Conservation (phyloP, 1,140 invertebrate species). For the Pantala flavescens region DNA sequence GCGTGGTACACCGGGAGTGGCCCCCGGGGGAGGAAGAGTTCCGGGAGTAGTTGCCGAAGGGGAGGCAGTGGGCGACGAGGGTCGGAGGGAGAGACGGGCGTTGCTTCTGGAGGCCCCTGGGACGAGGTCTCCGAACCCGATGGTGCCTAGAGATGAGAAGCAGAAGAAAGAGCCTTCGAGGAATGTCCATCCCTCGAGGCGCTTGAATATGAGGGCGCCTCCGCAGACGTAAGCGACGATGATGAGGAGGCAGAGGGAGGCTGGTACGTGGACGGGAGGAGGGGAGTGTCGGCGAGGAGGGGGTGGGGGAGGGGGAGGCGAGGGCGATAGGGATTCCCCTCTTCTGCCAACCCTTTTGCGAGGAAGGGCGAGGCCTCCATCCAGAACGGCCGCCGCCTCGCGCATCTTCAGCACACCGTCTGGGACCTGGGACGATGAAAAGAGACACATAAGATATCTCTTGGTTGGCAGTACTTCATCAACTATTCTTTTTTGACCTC, state of each 20-base stretch:
- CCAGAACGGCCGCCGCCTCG: not conserved
- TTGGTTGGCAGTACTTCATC: too few species aligned
- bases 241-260: slow-evolving; percentile 78
- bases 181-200: slow-evolving; percentile 79
- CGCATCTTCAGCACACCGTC: not conserved
- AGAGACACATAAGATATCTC: too few species aligned
- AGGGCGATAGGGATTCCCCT: slow-evolving; percentile 33
- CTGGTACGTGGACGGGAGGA: slow-evolving; percentile 58
- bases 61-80: slow-evolving; percentile 13
- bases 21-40: slow-evolving; percentile 42
- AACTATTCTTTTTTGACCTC: too few species aligned
- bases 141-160: slow-evolving; percentile 82
- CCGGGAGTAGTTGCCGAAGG: slow-evolving; percentile 29
- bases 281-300: slow-evolving; percentile 33
- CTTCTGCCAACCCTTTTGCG: not conserved
- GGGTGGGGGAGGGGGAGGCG: slow-evolving; percentile 28
- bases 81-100: not conserved
- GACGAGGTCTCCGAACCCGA: slow-evolving; percentile 77
- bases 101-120: slow-evolving; percentile 37
- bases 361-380: not conserved
- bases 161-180: slow-evolving; percentile 91
- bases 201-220: slow-evolving; percentile 83
- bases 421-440: not conserved
- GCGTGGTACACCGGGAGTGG: slow-evolving; percentile 39
- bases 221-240: slow-evolving; percentile 82